phyloP scores from a whole-genome alignment of 1,140 invertebrate genomes.

The Scylla paramamosain region DNA sequence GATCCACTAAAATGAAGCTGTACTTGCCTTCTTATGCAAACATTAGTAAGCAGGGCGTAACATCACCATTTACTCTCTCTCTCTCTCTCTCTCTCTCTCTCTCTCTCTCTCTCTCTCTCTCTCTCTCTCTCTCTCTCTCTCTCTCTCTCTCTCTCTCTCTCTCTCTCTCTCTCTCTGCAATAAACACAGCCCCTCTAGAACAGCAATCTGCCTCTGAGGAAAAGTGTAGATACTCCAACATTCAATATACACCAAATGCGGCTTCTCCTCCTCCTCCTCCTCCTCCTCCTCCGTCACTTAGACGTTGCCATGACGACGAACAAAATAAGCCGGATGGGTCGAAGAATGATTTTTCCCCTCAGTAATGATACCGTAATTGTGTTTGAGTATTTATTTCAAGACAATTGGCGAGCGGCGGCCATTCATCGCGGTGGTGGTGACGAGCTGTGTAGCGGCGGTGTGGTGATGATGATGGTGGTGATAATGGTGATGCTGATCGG shows the following conservation, averaged over 20 bases:
- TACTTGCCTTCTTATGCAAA: no score
- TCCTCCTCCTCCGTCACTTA: not conserved
- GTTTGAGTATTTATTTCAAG: not conserved
- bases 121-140: slow-evolving; percentile 3
- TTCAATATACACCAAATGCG: not conserved
- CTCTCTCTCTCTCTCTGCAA: slow-evolving; percentile 19
- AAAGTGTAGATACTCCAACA: slow-evolving; percentile 6
- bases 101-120: slow-evolving; percentile 3
- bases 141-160: slow-evolving; percentile 20
- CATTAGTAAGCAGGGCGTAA: no score
- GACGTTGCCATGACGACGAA: not conserved
- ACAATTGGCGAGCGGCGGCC: not conserved
- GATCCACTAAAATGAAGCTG: no score
- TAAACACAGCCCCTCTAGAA: not conserved
- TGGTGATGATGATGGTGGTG: not conserved
- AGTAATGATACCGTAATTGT: not conserved
- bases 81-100: slow-evolving; percentile 3
- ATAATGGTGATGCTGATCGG: not conserved
- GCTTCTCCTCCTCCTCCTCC: not conserved
- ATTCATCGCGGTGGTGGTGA: not conserved
- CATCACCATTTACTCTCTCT: not conserved
- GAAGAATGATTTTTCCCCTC: not conserved
- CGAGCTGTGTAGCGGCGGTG: not conserved
- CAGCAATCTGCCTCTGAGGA: not conserved
- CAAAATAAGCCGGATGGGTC: not conserved